Base-by-base conservation (phyloP, 1,140 invertebrate species). In the Wasmannia auropunctata region DNA sequence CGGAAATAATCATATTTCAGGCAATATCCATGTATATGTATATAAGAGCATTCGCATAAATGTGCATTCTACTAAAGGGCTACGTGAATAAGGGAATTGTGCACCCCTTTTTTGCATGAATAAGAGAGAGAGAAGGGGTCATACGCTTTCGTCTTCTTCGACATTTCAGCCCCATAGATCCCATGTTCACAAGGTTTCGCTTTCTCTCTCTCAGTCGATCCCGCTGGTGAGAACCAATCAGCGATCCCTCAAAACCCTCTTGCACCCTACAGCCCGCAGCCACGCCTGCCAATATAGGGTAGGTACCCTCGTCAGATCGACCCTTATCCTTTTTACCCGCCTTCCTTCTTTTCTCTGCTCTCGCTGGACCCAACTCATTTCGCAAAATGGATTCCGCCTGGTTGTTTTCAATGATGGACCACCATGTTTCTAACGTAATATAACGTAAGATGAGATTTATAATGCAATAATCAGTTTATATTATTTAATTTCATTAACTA, bases 271-370 rank as follows among this genome's bases (percentile, higher is more conserved):
- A 91, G 63, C 88, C 93, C 89, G 79, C 93, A 93, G 94, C 95
- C 95, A 95, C 94, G 94, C 94, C 94, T 95, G 95, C 94, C 94
- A 95, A 95, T 95, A 94, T 94, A 94, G 88, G 87, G 88, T 90
- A 90, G 89, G 86, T 88, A 91, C 90, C 92, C 92, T 93, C 90
- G 92, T 93, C 93, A 93, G 90, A 92, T 90, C 92, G 91, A 93
- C 92, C 92, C 91, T 92, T 93, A 92, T 91, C 86, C 92, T 93
- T 92, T 93, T 89, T 87, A 92, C 89, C 88, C 92, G 88, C 87
- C 92, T 89, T 89, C 84, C 69, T 87, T 87, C 86, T 88, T 89
- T 86, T 88, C 74, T 88, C 79, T 89, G 25, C 80, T 69, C 65
- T 72, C 58, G 79, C 86, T 87, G 90, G 92, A 93, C 92, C 91